These are phyloP conservation scores for Boulengerochromis microlepis DNA, from an alignment of 2,113 vertebrate genomes.

Conservation along the genomic window DNA sequence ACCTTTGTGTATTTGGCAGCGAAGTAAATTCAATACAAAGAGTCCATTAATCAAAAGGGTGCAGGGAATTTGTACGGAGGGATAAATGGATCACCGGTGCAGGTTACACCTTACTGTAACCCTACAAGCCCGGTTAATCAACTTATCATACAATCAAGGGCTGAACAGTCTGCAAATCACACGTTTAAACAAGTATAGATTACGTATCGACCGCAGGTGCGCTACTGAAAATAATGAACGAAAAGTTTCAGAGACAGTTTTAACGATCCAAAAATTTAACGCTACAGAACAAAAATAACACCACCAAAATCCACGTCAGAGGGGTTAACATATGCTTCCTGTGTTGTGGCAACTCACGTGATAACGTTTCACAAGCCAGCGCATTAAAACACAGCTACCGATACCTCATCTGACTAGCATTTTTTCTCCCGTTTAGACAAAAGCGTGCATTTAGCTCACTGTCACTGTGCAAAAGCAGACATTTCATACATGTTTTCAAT, in stretches of 20 bases:
- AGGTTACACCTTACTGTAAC: not conserved
- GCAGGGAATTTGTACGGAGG: not conserved
- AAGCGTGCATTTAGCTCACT: not conserved
- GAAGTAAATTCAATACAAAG: not conserved
- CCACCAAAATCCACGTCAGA: not conserved
- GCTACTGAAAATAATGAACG: not conserved
- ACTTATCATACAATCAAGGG: not conserved
- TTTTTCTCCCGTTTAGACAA: not conserved
- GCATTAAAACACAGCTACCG: not conserved
- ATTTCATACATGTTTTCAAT: not conserved
- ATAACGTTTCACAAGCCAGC: conserved; percentile 17
- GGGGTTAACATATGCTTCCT: conserved; percentile 2
- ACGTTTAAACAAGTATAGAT: not conserved
- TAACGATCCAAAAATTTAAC: not conserved
- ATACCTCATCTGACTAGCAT: not conserved
- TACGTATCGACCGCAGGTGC: not conserved
- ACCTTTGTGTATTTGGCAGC: not conserved
- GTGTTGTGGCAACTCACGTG: conserved; percentile 61
- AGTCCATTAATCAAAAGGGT: not conserved
- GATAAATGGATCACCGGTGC: not conserved
- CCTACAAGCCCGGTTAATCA: not conserved
- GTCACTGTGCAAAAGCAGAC: not conserved
- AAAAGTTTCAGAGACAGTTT: not conserved
- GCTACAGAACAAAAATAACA: not conserved
- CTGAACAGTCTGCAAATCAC: not conserved